phyloP scores from a whole-genome alignment of 2,113 vertebrate genomes.

The Urocolius indicus region DNA sequence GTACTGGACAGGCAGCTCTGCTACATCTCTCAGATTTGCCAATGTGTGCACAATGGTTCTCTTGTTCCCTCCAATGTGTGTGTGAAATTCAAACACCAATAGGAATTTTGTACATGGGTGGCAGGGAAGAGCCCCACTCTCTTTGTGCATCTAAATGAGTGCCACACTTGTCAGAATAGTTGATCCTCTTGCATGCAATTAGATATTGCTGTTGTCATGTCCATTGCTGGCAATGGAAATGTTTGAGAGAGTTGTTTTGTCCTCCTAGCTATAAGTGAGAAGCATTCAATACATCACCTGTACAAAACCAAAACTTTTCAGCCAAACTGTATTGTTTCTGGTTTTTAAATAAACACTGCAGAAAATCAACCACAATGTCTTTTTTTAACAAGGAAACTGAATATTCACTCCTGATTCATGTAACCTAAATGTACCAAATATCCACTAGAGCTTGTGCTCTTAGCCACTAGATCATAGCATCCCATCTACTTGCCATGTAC shows the following conservation, averaged over 20 bases:
- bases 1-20: not conserved
- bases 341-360: conserved; percentile 60
- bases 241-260: not conserved
- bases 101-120: not conserved
- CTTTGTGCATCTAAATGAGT: conserved; percentile 37
- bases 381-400: not conserved
- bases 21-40: conserved; percentile 29
- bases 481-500: not conserved
- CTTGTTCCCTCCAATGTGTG: not conserved
- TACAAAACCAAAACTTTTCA: not conserved
- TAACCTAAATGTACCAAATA: not conserved
- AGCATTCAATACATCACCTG: not conserved
- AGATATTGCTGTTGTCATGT: not conserved
- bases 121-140: conserved; percentile 5
- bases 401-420: not conserved
- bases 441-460: not conserved
- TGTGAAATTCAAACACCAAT: not conserved
- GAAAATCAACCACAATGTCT: not conserved
- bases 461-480: not conserved
- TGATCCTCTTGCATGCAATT: not conserved
- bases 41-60: conserved; percentile 35
- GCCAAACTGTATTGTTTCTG: not conserved
- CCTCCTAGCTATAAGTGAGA: not conserved
- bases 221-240: conserved; percentile 62
- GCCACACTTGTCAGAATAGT: conserved; percentile 46